phyloP scores from a whole-genome alignment of 2,113 vertebrate genomes.

The Hyaena hyaena region DNA sequence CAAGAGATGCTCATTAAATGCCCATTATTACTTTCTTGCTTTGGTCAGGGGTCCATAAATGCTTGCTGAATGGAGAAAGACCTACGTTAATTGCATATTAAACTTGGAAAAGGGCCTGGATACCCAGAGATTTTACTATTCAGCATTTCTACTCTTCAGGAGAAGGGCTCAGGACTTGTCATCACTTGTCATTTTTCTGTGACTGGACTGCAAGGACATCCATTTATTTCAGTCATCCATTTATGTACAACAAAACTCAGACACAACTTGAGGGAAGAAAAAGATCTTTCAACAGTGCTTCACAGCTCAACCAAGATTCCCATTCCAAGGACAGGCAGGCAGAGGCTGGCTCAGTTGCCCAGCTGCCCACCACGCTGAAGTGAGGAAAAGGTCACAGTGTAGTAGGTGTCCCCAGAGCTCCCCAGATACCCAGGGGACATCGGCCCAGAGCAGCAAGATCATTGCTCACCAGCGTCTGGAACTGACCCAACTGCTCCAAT shows the following conservation, averaged over 20 bases:
- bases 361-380: neutral
- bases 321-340: neutral
- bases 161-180: neutral
- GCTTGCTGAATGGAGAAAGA: neutral
- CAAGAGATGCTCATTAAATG: neutral
- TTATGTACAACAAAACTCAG: constrained; percentile 24
- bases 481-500: neutral
- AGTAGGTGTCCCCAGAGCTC: neutral
- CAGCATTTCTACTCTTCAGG: neutral
- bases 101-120: neutral
- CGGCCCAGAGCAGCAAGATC: neutral
- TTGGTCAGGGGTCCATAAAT: neutral
- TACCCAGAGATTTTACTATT: neutral
- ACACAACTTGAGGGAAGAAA: neutral
- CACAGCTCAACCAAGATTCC: neutral
- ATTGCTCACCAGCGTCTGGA: neutral
- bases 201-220: too few relatives aligned
- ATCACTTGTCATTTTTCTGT: neutral
- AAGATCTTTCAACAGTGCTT: neutral
- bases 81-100: neutral
- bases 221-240: neutral
- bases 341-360: neutral
- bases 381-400: neutral
- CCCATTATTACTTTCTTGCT: neutral
- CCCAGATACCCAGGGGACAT: neutral